phyloP scores from a whole-genome alignment of 1,140 invertebrate species.

The Pseudachorutes palmiensis region DNA sequence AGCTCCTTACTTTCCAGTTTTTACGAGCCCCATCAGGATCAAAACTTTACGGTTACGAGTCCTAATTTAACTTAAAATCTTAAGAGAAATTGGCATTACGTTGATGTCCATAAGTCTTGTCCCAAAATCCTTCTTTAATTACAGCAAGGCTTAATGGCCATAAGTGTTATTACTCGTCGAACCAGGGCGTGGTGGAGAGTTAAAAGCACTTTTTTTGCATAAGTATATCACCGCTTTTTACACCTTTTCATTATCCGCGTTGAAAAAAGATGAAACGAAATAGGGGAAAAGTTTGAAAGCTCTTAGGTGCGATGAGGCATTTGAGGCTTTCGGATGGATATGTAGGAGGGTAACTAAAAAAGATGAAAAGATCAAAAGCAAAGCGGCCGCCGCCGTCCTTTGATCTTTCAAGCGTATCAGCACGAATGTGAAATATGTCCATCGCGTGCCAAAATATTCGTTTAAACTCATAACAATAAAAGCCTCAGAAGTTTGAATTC shows the following conservation, averaged over 20 bases:
- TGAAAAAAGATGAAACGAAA: not conserved
- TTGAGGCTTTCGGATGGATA: not conserved
- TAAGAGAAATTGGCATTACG: no score
- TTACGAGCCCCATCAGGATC: no score
- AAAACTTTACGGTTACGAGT: no score
- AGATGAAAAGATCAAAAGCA: not conserved
- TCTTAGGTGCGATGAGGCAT: not conserved
- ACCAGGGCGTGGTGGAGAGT: no score
- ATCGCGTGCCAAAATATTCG: conserved; percentile 12
- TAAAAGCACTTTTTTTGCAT: not conserved
- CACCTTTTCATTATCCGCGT: not conserved
- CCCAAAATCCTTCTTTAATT: no score
- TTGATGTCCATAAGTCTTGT: no score
- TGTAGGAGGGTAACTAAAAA: not conserved
- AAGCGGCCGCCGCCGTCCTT: not conserved
- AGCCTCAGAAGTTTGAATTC: not conserved
- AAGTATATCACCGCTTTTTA: not conserved
- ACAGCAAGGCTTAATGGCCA: no score
- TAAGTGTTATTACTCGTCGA: no score
- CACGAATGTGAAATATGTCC: conserved; percentile 12
- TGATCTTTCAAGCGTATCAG: not conserved
- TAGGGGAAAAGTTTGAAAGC: not conserved
- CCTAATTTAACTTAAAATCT: no score
- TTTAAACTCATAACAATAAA: not conserved
- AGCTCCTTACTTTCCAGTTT: no score